Conservation (phyloP, 2,888 invertebrate genomes). For the Pyrochroa serraticornis region DNA sequence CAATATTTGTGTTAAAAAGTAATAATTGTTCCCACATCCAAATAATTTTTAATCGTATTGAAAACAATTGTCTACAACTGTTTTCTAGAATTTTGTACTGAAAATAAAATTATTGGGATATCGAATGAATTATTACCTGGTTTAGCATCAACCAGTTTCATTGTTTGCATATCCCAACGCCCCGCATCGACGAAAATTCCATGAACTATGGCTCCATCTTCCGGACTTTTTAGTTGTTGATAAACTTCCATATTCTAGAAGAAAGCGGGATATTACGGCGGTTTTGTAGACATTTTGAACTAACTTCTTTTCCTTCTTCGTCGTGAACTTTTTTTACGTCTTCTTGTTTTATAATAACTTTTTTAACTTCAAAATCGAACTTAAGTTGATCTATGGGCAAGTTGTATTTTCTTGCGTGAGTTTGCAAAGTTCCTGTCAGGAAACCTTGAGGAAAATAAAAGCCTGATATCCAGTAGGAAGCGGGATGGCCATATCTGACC, state of each 20-base stretch:
- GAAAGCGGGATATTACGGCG: no score
- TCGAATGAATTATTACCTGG: no score
- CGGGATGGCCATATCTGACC: conserved; percentile 73
- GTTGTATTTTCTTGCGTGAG: conserved; percentile 83
- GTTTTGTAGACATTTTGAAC: not conserved
- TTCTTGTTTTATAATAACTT: conserved; percentile 68
- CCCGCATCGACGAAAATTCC: conserved; percentile 89
- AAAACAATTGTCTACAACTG: no score
- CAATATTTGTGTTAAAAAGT: conserved; percentile 2
- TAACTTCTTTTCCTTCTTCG: conserved; percentile 49
- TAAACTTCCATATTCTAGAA: conserved; percentile 60
- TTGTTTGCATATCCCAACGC: conserved; percentile 73
- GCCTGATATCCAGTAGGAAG: conserved; percentile 91
- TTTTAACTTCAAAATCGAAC: conserved; percentile 77
- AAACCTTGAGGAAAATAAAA: conserved; percentile 94
- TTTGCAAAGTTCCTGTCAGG: conserved; percentile 88
- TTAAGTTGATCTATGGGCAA: conserved; percentile 85
- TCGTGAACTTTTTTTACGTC: conserved; percentile 64
- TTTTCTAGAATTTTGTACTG: no score
- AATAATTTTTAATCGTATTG: no score
- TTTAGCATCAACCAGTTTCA: conserved; percentile 77
- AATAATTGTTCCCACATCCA: no score
- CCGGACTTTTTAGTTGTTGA: conserved; percentile 62
- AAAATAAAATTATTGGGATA: no score
- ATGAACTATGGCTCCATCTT: conserved; percentile 76